Percentiles rank a stretch among this genome's conserved stretches.
Conservation (phyloP, 2,888 invertebrate species). For the Seira sanloemensis region DNA sequence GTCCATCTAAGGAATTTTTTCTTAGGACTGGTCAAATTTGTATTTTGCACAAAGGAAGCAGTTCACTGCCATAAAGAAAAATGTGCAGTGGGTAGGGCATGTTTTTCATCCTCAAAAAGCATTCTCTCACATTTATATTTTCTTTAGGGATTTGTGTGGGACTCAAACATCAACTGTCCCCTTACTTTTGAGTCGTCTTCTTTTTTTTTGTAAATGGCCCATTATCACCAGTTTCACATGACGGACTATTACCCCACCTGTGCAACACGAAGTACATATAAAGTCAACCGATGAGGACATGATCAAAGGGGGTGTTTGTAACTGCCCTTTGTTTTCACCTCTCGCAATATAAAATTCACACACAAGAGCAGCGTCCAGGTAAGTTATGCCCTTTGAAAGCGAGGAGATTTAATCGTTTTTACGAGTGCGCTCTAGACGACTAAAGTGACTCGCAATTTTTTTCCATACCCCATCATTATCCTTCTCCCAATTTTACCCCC, state of each 20-base stretch:
- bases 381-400: constrained; percentile 9
- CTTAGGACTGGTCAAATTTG: constrained; percentile 9
- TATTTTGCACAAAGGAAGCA: constrained; percentile 25
- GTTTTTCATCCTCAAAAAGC: constrained; percentile 3
- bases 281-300: constrained; percentile 8
- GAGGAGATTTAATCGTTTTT: constrained; percentile 59
- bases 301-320: constrained; percentile 40
- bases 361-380: constrained; percentile 11
- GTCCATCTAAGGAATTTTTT: constrained; percentile 32
- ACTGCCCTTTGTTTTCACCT: constrained; percentile 64
- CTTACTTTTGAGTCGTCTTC: background rate
- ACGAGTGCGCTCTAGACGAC: constrained; percentile 36
- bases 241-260: constrained; percentile 5
- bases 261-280: background rate
- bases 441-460: constrained; percentile 49
- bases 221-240: constrained; percentile 12
- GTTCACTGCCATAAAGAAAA: background rate
- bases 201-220: background rate
- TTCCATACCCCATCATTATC: constrained; percentile 62
- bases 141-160: constrained; percentile 2
- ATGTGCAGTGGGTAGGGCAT: constrained; percentile 25
- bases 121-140: too few relatives aligned
- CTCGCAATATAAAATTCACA: constrained; percentile 26
- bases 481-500: constrained; percentile 10
- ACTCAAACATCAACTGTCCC: background rate